Evolutionary conservation across 2,113 vertebrate genomes (phyloP).

Genomic region (Rana temporaria): DNA sequence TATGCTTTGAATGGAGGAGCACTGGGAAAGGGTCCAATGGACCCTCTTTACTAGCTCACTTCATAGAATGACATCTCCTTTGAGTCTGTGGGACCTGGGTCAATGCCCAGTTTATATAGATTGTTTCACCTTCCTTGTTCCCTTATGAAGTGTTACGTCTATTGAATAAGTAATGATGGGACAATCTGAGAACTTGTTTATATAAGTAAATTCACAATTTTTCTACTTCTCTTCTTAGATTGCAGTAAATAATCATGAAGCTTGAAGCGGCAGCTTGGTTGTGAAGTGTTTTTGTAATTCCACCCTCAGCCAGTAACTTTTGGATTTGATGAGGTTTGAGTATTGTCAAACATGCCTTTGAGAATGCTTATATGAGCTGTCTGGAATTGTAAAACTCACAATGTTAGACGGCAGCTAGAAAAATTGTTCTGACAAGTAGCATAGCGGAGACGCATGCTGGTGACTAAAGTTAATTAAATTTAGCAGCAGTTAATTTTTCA

Average conservation of each 20-base stretch:
- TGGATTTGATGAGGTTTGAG: slow-evolving; percentile 44
- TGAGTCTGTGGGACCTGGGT: no score
- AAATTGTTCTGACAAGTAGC: slow-evolving; percentile 52
- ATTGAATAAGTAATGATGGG: no score
- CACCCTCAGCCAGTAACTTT: neutral
- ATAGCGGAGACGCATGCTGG: slow-evolving; percentile 52
- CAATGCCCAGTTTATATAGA: no score
- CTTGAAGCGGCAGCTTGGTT: neutral
- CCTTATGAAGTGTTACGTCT: no score
- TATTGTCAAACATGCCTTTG: slow-evolving; percentile 45
- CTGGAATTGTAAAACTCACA: slow-evolving; percentile 34
- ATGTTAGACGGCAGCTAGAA: slow-evolving; percentile 12
- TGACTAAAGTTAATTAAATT: slow-evolving; percentile 66
- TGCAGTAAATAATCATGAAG: neutral
- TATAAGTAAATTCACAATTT: neutral
- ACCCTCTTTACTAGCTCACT: no score
- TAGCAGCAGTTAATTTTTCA: slow-evolving; percentile 60
- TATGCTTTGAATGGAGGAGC: no score
- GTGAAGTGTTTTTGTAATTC: neutral
- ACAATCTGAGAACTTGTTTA: no score
- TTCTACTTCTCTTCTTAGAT: neutral
- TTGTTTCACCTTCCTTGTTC: no score
- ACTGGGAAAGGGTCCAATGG: no score
- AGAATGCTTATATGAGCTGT: slow-evolving; percentile 43
- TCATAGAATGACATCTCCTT: no score